Base-by-base conservation (phyloP, 2,797 vertebrate species). In the Trachops cirrhosus region DNA sequence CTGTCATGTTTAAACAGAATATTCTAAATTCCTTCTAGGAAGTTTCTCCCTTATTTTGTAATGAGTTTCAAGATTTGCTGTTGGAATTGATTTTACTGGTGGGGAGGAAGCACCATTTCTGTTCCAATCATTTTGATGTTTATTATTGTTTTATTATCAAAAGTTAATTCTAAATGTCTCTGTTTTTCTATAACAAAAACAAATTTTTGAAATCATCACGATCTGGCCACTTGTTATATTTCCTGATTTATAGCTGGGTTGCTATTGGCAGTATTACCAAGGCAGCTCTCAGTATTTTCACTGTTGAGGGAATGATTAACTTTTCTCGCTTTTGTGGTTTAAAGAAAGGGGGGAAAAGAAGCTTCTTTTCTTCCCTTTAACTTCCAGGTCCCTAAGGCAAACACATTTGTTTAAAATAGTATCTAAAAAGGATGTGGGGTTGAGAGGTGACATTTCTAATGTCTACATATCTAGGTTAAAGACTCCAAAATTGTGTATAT, bases 21-120 rank as follows among this genome's bases (percentile, higher is more conserved):
- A 77, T 57, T 86, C 54, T 77, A 90, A 93, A 78, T 93, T 91
- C 37, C 29, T 90, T 83, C 71, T 50, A n/a, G 62, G 48, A 78
- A 71, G 39, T 90, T 85, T 93, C 29, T 79, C 46, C 83, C 44
- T 73, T 71, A 24, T 32, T 90, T 86, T 93, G 5, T 86, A 37
- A 86, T 71, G 46, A n/a, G 50, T 86, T 84, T 84, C 18, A 54
- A 77, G 22, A 91, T 83, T 75, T 74, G 44, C 57, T 62, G 11
- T 54, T 82, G 52, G n/a, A 70, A 57, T 82, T 64, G 29, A 48
- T 84, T 78, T 84, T 88, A 29, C 57, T 70, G 24, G 10, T 15
- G 14, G 5, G 78, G 37, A 59, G 18, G 1, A 59, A 64, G 7
- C n/a, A 34, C 0, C 0, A n/a, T 75, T 52, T 92, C 41, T 59